Conservation (phyloP, 23 tunicate species). For the Botrylloides violaceus region DNA sequence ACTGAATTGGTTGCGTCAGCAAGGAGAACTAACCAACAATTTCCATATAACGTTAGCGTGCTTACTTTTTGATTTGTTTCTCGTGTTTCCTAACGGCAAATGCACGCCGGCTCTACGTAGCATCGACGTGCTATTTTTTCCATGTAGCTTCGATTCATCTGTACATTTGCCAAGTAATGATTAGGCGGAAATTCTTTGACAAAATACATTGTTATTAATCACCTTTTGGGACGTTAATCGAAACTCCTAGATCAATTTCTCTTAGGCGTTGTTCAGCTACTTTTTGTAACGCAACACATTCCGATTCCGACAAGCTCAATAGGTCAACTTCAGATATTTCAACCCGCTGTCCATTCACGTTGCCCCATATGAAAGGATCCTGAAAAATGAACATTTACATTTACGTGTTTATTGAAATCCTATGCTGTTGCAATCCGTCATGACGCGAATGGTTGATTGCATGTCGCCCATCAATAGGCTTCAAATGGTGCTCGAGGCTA, state of each 20-base stretch:
- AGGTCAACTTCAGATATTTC: constrained; percentile 42
- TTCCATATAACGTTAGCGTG: too few relatives aligned
- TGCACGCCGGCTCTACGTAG: neutral
- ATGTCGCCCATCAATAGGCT: too few relatives aligned
- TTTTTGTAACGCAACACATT: constrained; percentile 68
- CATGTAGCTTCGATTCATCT: neutral
- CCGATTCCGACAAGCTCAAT: constrained; percentile 73
- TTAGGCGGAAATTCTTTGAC: neutral
- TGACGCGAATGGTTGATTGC: too few relatives aligned
- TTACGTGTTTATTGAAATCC: too few relatives aligned
- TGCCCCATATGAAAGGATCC: constrained; percentile 63
- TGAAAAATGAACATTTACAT: too few relatives aligned
- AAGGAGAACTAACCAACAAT: too few relatives aligned
- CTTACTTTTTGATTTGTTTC: neutral
- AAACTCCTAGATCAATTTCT: constrained; percentile 50
- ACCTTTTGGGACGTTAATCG: constrained; percentile 71
- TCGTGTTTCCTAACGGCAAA: neutral
- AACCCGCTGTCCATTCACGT: constrained; percentile 54
- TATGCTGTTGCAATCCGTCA: too few relatives aligned
- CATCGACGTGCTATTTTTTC: neutral
- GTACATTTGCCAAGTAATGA: neutral
- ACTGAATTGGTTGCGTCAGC: too few relatives aligned
- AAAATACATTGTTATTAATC: neutral
- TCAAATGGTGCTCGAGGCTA: too few relatives aligned
- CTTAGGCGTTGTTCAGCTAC: constrained; percentile 43